phyloP scores from a whole-genome alignment of 2,113 vertebrate genomes.

The Tetraodon nigroviridis region DNA sequence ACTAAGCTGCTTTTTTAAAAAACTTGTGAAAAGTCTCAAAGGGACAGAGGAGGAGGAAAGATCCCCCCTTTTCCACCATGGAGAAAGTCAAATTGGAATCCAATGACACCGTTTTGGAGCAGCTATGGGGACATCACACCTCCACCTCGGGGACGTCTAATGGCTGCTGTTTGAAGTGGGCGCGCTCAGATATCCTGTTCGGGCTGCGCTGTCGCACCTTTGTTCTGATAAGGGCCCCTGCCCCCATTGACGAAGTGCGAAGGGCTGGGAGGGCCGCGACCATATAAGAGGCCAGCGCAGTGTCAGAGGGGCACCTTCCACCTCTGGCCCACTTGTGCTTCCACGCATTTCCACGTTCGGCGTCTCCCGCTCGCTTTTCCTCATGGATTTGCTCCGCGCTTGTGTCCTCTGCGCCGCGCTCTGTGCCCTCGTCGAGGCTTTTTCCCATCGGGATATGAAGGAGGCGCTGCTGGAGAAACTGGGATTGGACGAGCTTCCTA shows the following conservation, averaged over 20 bases:
- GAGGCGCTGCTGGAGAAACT: conserved; percentile 79
- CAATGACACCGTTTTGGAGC: conserved; percentile 25
- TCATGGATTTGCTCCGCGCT: conserved; percentile 67
- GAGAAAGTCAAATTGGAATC: conserved; percentile 15
- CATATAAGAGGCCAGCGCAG: conserved; percentile 66
- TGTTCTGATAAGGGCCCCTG: conserved; percentile 71
- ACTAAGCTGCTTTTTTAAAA: too few relatives aligned
- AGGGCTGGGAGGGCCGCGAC: conserved; percentile 69
- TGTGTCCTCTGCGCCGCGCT: conserved; percentile 63
- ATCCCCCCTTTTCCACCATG: neutral
- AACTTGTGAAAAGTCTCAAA: too few relatives aligned
- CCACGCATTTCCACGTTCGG: conserved; percentile 8
- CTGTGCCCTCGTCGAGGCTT: conserved; percentile 50
- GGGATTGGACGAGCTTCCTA: conserved; percentile 78
- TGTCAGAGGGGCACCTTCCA: conserved; percentile 40
- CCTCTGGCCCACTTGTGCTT: conserved; percentile 34
- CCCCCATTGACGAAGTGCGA: conserved; percentile 79
- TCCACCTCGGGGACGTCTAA: conserved; percentile 47
- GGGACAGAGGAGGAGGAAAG: too few relatives aligned
- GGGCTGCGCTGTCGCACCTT: conserved; percentile 74
- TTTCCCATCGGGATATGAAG: conserved; percentile 78
- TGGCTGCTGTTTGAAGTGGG: conserved; percentile 66
- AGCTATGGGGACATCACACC: conserved; percentile 36
- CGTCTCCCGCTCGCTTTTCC: neutral
- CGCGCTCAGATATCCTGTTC: conserved; percentile 63